Evolutionary conservation across 2,113 vertebrate genomes (phyloP).

Genomic region (Paratilapia polleni): DNA sequence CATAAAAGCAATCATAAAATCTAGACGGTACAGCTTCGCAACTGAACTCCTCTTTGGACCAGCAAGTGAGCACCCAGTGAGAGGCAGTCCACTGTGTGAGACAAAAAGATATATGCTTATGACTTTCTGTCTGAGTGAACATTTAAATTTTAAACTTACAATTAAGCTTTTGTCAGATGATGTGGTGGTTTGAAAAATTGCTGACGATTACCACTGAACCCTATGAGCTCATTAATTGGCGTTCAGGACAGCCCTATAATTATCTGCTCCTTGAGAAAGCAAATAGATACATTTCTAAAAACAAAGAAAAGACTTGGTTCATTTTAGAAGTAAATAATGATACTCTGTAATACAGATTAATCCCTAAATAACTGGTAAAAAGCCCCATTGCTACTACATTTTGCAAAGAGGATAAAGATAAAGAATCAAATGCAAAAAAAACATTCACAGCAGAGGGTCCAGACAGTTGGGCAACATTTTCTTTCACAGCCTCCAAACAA

Average conservation of each 20-base stretch:
- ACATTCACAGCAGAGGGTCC: neutral
- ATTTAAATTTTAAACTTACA: neutral
- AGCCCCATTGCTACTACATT: neutral
- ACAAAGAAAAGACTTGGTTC: neutral
- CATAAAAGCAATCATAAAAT: neutral
- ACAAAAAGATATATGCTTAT: neutral
- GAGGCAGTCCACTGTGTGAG: too few relatives aligned
- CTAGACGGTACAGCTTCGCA: neutral
- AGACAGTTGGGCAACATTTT: neutral
- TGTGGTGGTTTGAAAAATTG: neutral
- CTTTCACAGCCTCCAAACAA: slow-evolving; percentile 26
- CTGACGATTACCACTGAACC: neutral
- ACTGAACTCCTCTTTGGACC: neutral
- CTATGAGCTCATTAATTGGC: neutral
- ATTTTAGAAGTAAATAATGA: neutral
- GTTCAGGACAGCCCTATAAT: neutral
- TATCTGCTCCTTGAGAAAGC: neutral
- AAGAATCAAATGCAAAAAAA: neutral
- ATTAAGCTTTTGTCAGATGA: neutral
- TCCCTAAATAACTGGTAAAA: neutral
- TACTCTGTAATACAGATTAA: neutral
- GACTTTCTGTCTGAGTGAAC: neutral
- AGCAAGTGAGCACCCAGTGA: neutral
- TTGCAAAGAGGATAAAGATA: neutral
- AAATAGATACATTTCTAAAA: neutral